phyloP scores from a whole-genome alignment of 2,888 invertebrate species.

The Mesorhabditis sp. region DNA sequence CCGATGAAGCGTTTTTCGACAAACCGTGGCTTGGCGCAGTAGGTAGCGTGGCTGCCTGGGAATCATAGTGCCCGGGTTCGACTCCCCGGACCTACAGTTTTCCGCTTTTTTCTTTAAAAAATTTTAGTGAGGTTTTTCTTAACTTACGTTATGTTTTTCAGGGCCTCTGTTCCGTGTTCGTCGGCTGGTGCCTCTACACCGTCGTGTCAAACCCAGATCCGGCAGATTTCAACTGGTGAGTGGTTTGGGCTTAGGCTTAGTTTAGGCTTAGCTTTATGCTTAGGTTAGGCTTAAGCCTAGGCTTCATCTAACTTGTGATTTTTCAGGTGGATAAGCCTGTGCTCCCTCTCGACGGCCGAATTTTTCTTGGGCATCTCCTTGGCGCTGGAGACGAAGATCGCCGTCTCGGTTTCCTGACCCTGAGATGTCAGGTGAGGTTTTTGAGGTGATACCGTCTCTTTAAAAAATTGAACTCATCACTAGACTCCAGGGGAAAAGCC shows the following conservation, averaged over 20 bases:
- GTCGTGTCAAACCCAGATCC: slow-evolving; percentile 13
- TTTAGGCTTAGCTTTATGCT: background rate
- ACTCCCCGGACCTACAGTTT: no score
- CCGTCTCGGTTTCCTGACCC: background rate
- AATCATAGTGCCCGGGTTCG: no score
- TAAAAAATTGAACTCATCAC: no score
- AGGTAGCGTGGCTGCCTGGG: no score
- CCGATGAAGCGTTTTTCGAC: no score
- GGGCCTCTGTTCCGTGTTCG: background rate
- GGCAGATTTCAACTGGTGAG: slow-evolving; percentile 29
- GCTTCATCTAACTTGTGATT: background rate
- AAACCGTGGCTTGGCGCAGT: no score
- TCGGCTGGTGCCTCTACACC: slow-evolving; percentile 5
- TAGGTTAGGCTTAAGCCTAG: background rate
- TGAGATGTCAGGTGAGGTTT: no score
- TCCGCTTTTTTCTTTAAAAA: no score
- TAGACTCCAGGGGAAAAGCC: no score
- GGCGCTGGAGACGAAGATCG: slow-evolving; percentile 1
- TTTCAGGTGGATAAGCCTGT: background rate
- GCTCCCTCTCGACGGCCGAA: background rate
- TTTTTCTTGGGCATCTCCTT: background rate
- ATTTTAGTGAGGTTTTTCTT: no score
- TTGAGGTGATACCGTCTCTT: no score
- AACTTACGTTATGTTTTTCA: background rate
- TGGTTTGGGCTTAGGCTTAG: slow-evolving; percentile 14